Evolutionary conservation across 2,113 vertebrate species (phyloP).

Genomic region (Nyctibius bracteatus): DNA sequence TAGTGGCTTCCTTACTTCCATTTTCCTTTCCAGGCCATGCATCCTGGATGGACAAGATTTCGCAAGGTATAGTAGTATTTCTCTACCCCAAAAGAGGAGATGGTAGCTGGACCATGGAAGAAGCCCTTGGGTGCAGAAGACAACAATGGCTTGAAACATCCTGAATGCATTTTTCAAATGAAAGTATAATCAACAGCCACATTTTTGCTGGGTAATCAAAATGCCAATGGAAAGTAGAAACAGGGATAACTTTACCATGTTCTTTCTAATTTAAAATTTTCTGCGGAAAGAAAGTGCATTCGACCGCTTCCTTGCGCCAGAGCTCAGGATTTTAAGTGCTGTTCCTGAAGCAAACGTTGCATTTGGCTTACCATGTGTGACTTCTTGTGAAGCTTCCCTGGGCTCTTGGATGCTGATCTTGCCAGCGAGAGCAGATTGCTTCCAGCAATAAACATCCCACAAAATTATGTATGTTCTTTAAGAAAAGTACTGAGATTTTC

Average conservation of each 20-base stretch:
- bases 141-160: not conserved
- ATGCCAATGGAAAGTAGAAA: not conserved
- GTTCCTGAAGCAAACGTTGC: slow-evolving; percentile 40
- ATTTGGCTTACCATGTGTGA: slow-evolving; percentile 62
- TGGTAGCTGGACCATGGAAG: not conserved
- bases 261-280: slow-evolving; percentile 27
- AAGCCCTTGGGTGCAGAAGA: not conserved
- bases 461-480: slow-evolving; percentile 74
- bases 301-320: not conserved
- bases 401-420: slow-evolving; percentile 38
- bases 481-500: slow-evolving; percentile 72
- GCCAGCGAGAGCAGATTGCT: slow-evolving; percentile 37
- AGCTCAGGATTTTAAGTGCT: not conserved
- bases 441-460: slow-evolving; percentile 70
- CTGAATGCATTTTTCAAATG: not conserved
- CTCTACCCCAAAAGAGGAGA: not conserved
- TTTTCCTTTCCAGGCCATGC: not conserved
- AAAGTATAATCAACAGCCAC: not conserved
- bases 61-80: not conserved
- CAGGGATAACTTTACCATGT: not conserved
- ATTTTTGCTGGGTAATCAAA: not conserved
- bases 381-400: slow-evolving; percentile 41
- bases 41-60: not conserved
- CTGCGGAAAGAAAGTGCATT: not conserved
- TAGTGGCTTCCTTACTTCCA: not conserved